A percentile compares a stretch with the other conserved stretches of the same genome.
phyloP scores from a whole-genome alignment of 1,140 invertebrate genomes.

The Drosophila prosaltans region DNA sequence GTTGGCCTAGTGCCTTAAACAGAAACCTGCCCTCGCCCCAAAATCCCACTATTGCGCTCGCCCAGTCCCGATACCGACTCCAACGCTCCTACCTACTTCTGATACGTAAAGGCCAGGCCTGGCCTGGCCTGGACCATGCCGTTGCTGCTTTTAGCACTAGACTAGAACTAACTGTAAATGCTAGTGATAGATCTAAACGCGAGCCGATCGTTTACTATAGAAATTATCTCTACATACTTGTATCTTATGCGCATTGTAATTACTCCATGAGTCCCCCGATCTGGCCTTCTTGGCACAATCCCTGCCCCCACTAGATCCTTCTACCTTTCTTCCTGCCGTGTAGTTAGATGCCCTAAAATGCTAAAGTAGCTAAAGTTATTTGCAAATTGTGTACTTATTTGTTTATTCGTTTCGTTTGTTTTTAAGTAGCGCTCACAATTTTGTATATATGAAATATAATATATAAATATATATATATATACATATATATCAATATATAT shows the following conservation, averaged over 20 bases:
- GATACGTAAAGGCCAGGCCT: conserved; percentile 54
- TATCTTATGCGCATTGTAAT: conserved; percentile 68
- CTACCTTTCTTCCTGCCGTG: conserved; percentile 30
- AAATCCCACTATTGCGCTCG: neutral
- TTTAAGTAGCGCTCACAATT: conserved; percentile 60
- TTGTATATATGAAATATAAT: conserved; percentile 40
- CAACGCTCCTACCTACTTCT: conserved; percentile 39
- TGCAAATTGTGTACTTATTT: conserved; percentile 75
- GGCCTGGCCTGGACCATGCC: conserved; percentile 32
- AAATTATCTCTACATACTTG: conserved; percentile 37
- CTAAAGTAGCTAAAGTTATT: conserved; percentile 70
- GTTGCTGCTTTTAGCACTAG: conserved; percentile 73
- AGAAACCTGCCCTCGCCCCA: conserved; percentile 21
- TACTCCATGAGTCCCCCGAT: conserved; percentile 50
- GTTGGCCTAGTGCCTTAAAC: conserved; percentile 41
- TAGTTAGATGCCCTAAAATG: conserved; percentile 49
- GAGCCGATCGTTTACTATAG: conserved; percentile 70
- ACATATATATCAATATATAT: conserved; percentile 27
- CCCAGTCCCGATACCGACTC: neutral
- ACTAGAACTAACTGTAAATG: conserved; percentile 71
- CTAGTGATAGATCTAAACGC: conserved; percentile 73
- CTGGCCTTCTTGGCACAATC: too few species aligned
- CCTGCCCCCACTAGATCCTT: too few species aligned
- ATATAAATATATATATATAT: conserved; percentile 3
- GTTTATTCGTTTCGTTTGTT: conserved; percentile 56